Percentiles rank a stretch among this genome's conserved stretches.
phyloP scores from a whole-genome alignment of 2,113 vertebrate genomes.

The Gasterosteus aculeatus region DNA sequence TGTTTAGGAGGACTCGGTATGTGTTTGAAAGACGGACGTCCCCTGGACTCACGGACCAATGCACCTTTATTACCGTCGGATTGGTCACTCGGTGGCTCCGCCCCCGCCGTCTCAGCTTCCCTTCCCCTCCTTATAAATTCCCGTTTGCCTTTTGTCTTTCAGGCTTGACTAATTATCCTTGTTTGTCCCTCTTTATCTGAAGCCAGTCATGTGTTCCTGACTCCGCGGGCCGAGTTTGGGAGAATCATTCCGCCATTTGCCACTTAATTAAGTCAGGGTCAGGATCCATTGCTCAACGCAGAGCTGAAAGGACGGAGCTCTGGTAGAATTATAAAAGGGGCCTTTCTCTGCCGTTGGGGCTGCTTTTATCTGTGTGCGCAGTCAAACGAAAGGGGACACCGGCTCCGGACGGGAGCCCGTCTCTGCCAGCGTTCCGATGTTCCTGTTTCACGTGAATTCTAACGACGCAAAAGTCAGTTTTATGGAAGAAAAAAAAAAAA shows the following conservation, averaged over 20 bases:
- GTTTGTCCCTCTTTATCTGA: conserved; percentile 85
- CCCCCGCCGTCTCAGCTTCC: conserved; percentile 70
- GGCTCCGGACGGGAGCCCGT: conserved; percentile 51
- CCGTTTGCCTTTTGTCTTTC: conserved; percentile 79
- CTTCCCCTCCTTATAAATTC: conserved; percentile 75
- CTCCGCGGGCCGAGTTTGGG: conserved; percentile 79
- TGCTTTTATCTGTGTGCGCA: conserved; percentile 61
- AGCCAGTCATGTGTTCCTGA: conserved; percentile 84
- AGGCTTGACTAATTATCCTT: conserved; percentile 85
- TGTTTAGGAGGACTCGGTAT: conserved; percentile 73
- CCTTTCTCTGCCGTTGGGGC: conserved; percentile 68
- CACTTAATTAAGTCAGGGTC: conserved; percentile 84
- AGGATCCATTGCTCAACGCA: conserved; percentile 77
- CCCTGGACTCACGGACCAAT: conserved; percentile 67
- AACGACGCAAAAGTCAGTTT: conserved; percentile 2
- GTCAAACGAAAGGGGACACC: conserved; percentile 72
- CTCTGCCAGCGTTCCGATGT: neutral
- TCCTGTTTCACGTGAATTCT: conserved; percentile 35
- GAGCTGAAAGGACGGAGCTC: conserved; percentile 67
- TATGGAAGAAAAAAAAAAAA: too few relatives aligned
- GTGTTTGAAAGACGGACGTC: conserved; percentile 72
- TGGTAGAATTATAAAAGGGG: conserved; percentile 79
- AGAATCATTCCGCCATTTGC: conserved; percentile 84
- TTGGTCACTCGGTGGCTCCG: conserved; percentile 71
- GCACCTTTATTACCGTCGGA: conserved; percentile 68